Base-by-base conservation (phyloP, 2,797 vertebrate genomes). In the Nothura maculosa region DNA sequence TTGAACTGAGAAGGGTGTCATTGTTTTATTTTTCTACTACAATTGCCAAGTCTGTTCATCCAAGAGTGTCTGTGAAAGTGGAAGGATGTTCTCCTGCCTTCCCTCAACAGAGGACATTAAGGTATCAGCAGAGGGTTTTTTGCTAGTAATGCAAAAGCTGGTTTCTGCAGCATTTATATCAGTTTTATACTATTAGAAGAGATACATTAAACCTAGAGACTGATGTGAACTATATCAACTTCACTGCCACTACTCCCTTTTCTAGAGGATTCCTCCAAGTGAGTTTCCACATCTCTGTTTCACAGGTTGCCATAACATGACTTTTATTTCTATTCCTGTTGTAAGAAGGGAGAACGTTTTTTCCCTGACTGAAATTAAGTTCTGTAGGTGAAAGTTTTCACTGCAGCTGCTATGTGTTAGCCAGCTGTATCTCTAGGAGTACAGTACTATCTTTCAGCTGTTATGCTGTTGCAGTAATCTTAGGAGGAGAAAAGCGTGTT, bases 241-340 rank as follows among this genome's bases (percentile, higher is more conserved):
- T 55, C 40, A 52, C 42, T 12, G 25, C 47, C 60, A 25, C 10
- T 32, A 66, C 34, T 27, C 28, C 47, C n/a, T 45, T 30, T 16
- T 14, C 67, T 69, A 19, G 32, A 90, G 40, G 9, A 19, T 50
- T 42, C 25, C 28, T 79, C 17, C 8, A 4, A 0, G 0, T n/a
- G 20, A 40, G 40, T 0, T 4, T 28, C 66, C 10, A 8, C 1
- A 10, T 84, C 18, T 10, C 13, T 25, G 60, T 43, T 64, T 67
- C 21, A 28, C 5, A 18, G 11, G 5, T 21, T 55, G 20, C 17
- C 15, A 38, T 11, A 22, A 12, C 0, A 0, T 6, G n/a, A 17
- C 15, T 73, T 63, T 73, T 73, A 25, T 38, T 78, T 85, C 52
- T 28, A 57, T 6, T 12, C 36, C 24, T 38, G 22, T 28, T n/a